phyloP scores from a whole-genome alignment of 2,113 vertebrate genomes.

The Syngnathus floridae region DNA sequence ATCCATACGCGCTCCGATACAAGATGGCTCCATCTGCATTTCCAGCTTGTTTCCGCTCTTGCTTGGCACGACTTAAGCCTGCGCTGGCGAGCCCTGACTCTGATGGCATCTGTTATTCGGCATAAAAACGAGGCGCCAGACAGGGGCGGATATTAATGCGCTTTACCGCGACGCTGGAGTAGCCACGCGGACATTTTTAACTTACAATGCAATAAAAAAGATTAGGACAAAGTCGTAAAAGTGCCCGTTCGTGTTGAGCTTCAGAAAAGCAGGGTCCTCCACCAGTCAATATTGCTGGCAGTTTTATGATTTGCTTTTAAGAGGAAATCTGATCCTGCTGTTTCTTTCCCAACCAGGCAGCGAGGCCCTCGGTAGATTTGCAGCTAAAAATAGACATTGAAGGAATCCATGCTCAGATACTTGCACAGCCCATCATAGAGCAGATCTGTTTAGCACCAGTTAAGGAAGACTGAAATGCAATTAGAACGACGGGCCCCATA shows the following conservation, averaged over 20 bases:
- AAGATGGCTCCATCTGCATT: conserved; percentile 29
- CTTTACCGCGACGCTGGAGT: conserved; percentile 44
- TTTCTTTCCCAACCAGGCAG: background rate
- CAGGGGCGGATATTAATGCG: conserved; percentile 42
- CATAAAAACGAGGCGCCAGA: conserved; percentile 49
- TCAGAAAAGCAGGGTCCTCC: conserved; percentile 39
- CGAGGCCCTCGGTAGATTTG: background rate
- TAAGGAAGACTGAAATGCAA: background rate
- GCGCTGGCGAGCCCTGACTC: conserved; percentile 4
- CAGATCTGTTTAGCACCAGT: background rate
- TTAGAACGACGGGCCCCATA: background rate
- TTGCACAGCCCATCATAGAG: background rate
- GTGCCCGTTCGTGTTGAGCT: conserved; percentile 34
- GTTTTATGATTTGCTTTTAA: conserved; percentile 47
- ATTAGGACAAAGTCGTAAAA: conserved; percentile 51
- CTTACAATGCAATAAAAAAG: conserved; percentile 37
- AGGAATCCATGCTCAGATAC: background rate
- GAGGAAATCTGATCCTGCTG: conserved; percentile 27
- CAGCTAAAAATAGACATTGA: conserved; percentile 1
- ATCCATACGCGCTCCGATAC: conserved; percentile 45
- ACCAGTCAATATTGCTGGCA: conserved; percentile 44
- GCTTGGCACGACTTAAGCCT: conserved; percentile 29
- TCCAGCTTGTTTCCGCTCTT: conserved; percentile 27
- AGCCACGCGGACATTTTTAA: conserved; percentile 48
- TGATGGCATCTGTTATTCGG: conserved; percentile 27